Conservation (phyloP, 2,888 invertebrate genomes). For the Bimastos eiseni region DNA sequence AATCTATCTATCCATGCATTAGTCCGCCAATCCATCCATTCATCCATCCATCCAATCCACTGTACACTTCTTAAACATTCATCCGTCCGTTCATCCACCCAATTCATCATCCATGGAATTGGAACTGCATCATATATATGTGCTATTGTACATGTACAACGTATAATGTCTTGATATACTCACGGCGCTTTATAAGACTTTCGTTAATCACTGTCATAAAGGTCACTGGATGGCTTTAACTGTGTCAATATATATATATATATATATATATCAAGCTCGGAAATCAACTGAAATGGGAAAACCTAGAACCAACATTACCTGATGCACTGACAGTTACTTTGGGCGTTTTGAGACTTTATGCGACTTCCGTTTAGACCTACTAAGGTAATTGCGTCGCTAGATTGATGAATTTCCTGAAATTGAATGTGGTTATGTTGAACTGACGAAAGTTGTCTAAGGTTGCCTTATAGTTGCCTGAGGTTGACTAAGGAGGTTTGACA, state of each 20-base stretch:
- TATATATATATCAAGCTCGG: not conserved
- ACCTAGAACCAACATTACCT: not conserved
- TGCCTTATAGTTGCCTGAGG: too few species aligned
- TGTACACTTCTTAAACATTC: not conserved
- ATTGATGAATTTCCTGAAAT: not conserved
- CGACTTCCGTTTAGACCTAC: not conserved
- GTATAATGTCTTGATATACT: not conserved
- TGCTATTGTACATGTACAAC: too few species aligned
- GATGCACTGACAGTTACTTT: not conserved
- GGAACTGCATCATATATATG: not conserved
- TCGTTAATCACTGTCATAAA: not conserved
- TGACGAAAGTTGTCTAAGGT: not conserved
- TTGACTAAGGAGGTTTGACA: too few species aligned
- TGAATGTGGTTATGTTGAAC: too few species aligned
- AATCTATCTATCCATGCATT: not conserved
- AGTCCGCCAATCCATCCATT: not conserved
- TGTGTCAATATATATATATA: too few species aligned
- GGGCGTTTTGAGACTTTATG: not conserved
- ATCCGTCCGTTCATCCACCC: not conserved
- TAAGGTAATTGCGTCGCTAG: not conserved
- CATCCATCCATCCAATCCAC: not conserved
- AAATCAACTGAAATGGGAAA: not conserved
- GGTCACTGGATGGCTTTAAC: not conserved
- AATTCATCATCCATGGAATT: not conserved
- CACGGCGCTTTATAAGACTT: not conserved